phyloP scores from a whole-genome alignment of 2,113 vertebrate species.

The Otocyon megalotis region DNA sequence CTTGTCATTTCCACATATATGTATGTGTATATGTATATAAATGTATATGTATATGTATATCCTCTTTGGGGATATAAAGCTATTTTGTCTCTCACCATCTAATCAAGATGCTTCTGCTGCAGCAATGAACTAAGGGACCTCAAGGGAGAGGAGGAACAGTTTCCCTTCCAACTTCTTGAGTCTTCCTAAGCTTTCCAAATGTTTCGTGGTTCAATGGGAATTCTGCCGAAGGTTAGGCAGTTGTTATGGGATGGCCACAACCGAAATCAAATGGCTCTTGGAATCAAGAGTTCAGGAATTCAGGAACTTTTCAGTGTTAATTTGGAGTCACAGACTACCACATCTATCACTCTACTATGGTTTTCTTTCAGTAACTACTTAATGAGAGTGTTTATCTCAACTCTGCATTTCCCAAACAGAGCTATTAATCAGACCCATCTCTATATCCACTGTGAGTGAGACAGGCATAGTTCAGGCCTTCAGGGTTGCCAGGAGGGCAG shows the following conservation, averaged over 20 bases:
- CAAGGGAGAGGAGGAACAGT: not conserved
- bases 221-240: not conserved
- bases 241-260: not conserved
- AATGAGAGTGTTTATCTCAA: constrained; percentile 2
- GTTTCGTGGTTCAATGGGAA: not conserved
- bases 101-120: not conserved
- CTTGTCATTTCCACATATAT: not conserved
- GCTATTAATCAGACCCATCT: constrained; percentile 66
- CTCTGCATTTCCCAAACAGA: not conserved
- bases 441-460: constrained; percentile 71
- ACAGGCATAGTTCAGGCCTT: constrained; percentile 74
- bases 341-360: not conserved
- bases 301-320: not conserved
- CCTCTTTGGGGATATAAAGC: not conserved
- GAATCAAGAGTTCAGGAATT: constrained; percentile 30
- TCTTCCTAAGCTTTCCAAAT: constrained; percentile 23
- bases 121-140: not conserved
- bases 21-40: not conserved
- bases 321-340: not conserved
- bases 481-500: constrained; percentile 18
- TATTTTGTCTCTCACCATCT: not conserved
- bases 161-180: not conserved
- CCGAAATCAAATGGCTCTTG: not conserved
- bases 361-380: constrained; percentile 39
- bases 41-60: not conserved